phyloP scores from a whole-genome alignment of 2,888 invertebrate genomes.

The Calliopum simillimum region DNA sequence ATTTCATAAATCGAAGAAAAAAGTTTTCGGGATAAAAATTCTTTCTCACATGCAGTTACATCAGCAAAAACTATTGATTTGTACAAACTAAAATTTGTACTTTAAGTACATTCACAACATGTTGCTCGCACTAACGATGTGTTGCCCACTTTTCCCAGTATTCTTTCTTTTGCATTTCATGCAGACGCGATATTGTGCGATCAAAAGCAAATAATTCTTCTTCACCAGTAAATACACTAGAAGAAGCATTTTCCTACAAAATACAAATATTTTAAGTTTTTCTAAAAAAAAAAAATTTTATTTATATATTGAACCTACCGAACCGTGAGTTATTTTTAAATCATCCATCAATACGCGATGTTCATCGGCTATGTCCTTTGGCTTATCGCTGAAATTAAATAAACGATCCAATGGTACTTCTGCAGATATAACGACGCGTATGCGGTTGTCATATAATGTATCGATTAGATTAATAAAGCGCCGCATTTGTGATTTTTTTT shows the following conservation, averaged over 20 bases:
- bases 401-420: slow-evolving; percentile 81
- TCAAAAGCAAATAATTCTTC: slow-evolving; percentile 98
- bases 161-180: slow-evolving; percentile 95
- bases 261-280: slow-evolving; percentile 10
- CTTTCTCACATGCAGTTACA: too few species aligned
- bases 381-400: slow-evolving; percentile 68
- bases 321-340: slow-evolving; percentile 82
- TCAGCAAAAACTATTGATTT: too few species aligned
- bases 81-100: too few species aligned
- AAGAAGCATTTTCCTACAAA: slow-evolving; percentile 77
- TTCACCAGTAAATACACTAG: slow-evolving; percentile 96
- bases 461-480: slow-evolving; percentile 97
- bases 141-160: slow-evolving; percentile 91
- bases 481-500: slow-evolving; percentile 86
- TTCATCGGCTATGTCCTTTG: slow-evolving; percentile 75
- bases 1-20: too few species aligned
- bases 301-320: slow-evolving; percentile 70
- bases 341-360: slow-evolving; percentile 95
- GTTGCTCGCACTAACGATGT: slow-evolving; percentile 55
- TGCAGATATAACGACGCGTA: slow-evolving; percentile 87
- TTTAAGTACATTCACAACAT: too few species aligned
- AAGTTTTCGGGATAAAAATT: too few species aligned
- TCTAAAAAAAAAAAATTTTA: neutral
- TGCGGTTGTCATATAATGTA: slow-evolving; percentile 94
- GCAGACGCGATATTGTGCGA: slow-evolving; percentile 90